Evolutionary conservation across 2,888 invertebrate species (phyloP).

Genomic region (Pimpla rufipes): DNA sequence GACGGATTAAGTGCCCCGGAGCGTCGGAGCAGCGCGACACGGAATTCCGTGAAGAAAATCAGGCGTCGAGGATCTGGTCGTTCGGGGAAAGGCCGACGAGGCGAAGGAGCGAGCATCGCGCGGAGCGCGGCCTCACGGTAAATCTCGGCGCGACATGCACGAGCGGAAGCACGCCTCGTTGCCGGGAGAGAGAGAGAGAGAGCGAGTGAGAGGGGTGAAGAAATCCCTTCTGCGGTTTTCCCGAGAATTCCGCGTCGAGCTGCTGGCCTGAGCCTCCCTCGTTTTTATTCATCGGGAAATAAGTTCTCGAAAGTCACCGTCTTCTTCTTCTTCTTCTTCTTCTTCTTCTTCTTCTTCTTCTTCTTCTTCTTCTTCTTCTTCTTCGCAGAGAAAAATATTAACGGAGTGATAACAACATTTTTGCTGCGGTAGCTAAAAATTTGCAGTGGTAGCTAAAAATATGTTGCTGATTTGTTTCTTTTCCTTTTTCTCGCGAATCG

Average conservation of each 20-base stretch:
- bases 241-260: conserved; percentile 58
- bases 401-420: no score
- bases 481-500: no score
- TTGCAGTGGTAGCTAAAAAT: no score
- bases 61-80: conserved; percentile 67
- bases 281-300: conserved; percentile 43
- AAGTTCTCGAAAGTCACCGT: conserved; percentile 33
- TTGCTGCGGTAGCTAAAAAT: no score
- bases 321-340: conserved; percentile 9
- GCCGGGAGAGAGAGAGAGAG: conserved; percentile 42
- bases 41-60: conserved; percentile 70
- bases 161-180: conserved; percentile 61
- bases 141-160: conserved; percentile 33
- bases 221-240: conserved; percentile 63
- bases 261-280: conserved; percentile 21
- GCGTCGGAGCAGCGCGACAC: conserved; percentile 56
- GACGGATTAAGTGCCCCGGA: conserved; percentile 60
- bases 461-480: no score
- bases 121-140: neutral
- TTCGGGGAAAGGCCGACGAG: conserved; percentile 67
- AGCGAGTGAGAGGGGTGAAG: no score
- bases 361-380: no score
- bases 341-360: no score
- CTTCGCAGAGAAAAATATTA: no score
- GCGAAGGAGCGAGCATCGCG: conserved; percentile 10